Conservation (phyloP, 1,140 invertebrate genomes). For the Trissolcus basalis region DNA sequence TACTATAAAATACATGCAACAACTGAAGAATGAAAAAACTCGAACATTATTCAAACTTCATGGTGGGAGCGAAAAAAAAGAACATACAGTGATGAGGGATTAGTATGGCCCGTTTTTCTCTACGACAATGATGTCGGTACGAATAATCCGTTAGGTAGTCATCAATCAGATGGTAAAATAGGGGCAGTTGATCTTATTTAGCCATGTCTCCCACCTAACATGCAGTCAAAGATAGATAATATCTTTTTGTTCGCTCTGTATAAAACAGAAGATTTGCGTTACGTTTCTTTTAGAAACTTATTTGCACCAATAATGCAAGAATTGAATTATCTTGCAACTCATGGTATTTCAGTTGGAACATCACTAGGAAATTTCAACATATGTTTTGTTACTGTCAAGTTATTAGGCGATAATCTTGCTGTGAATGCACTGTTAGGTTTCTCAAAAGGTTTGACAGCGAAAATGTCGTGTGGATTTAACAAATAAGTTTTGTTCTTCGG, state of each 20-base stretch:
- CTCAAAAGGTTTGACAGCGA: slow-evolving; percentile 5
- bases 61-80: neutral
- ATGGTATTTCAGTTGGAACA: slow-evolving; percentile 3
- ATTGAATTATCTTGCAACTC: neutral
- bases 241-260: neutral
- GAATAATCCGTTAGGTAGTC: slow-evolving; percentile 1
- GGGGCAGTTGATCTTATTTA: slow-evolving; percentile 1
- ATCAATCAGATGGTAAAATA: slow-evolving; percentile 14
- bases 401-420: slow-evolving; percentile 12
- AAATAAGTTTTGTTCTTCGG: slow-evolving; percentile 2
- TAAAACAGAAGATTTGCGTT: slow-evolving; percentile 2
- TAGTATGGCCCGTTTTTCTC: slow-evolving; percentile 1
- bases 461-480: slow-evolving; percentile 18
- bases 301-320: neutral
- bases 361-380: neutral
- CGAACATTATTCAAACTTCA: slow-evolving; percentile 1
- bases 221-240: slow-evolving; percentile 3
- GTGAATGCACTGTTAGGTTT: slow-evolving; percentile 6
- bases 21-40: slow-evolving; percentile 2
- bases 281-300: neutral
- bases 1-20: neutral
- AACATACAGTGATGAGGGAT: neutral
- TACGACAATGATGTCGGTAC: slow-evolving; percentile 2
- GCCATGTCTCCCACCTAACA: slow-evolving; percentile 1
- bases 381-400: neutral